These are phyloP conservation scores for Heliconius hermathena DNA, from an alignment of 1,140 invertebrate genomes.

Conservation along the genomic window DNA sequence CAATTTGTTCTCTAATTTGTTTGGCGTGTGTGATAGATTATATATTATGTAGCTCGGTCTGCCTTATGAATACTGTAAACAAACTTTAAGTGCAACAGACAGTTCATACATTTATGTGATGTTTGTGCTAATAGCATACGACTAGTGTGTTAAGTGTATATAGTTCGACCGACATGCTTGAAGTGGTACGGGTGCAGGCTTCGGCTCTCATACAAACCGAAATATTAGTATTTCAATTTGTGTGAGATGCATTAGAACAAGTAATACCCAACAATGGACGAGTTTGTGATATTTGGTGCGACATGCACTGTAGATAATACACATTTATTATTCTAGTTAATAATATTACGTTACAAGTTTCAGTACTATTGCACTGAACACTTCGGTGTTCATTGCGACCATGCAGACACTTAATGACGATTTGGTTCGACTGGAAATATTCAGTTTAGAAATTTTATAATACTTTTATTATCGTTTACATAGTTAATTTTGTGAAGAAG, in stretches of 20 bases:
- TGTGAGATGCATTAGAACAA: constrained; percentile 58
- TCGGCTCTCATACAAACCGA: constrained; percentile 62
- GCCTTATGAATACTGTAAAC: constrained; percentile 25
- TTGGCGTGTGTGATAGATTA: constrained; percentile 16
- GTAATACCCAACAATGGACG: constrained; percentile 63
- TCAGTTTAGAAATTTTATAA: background rate
- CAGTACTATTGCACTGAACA: constrained; percentile 24
- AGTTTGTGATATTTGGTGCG: constrained; percentile 72
- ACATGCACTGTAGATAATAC: constrained; percentile 77
- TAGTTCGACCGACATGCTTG: constrained; percentile 65
- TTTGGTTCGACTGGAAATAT: constrained; percentile 58
- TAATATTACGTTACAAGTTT: constrained; percentile 24
- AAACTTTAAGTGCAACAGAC: constrained; percentile 37
- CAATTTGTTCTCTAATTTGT: constrained; percentile 3
- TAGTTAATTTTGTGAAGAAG: background rate
- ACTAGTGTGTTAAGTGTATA: constrained; percentile 56
- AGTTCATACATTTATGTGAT: constrained; percentile 49
- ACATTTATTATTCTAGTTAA: constrained; percentile 48
- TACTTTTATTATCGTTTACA: background rate
- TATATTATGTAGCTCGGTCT: constrained; percentile 27
- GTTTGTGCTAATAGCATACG: constrained; percentile 59
- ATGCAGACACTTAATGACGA: constrained; percentile 54
- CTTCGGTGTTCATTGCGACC: constrained; percentile 47
- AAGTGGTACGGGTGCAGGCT: constrained; percentile 77
- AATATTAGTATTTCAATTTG: constrained; percentile 46